Evolutionary conservation across 2,797 vertebrate genomes (phyloP).

Genomic region (Pantherophis alleghaniensis): DNA sequence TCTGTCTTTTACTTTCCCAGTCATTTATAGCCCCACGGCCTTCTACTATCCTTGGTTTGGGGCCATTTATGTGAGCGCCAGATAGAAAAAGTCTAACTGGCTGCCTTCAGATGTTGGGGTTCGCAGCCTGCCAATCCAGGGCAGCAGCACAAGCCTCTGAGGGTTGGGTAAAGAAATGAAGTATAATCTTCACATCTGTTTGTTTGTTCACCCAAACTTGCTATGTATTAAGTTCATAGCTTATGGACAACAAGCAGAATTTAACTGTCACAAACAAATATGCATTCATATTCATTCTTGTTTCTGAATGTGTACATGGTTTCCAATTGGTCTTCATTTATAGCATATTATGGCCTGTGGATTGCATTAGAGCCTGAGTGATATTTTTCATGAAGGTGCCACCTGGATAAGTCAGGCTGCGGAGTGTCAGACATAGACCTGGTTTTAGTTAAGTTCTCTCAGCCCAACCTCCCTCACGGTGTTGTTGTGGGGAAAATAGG

Average conservation of each 20-base stretch:
- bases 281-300: not conserved
- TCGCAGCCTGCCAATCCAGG: not conserved
- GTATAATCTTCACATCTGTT: not conserved
- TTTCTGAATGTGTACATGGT: not conserved
- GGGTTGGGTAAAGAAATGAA: not conserved
- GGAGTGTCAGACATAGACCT: not conserved
- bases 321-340: not conserved
- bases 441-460: not conserved
- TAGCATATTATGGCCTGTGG: not conserved
- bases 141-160: not conserved
- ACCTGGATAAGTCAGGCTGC: not conserved
- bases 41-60: not conserved
- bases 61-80: not conserved
- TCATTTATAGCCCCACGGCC: not conserved
- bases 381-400: not conserved
- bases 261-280: not conserved
- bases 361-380: not conserved
- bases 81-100: not conserved
- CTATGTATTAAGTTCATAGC: not conserved
- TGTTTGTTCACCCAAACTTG: not conserved
- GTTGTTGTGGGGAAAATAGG: not conserved
- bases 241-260: not conserved
- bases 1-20: not conserved
- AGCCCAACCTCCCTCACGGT: not conserved
- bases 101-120: not conserved